phyloP scores from a whole-genome alignment of 2,888 invertebrate genomes.

The Neuroscelio doddi region DNA sequence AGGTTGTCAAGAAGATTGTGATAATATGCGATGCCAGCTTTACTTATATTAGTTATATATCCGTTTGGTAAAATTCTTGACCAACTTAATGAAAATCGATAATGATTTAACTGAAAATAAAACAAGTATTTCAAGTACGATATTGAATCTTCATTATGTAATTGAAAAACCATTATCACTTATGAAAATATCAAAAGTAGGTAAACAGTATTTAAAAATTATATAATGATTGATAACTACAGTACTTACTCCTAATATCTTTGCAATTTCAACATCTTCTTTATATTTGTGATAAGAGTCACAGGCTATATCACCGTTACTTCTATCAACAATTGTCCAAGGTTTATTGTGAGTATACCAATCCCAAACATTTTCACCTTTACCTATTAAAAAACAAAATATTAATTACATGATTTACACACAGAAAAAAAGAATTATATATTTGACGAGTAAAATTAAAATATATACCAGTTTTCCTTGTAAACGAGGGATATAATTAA shows the following conservation, averaged over 20 bases:
- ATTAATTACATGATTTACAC: not conserved
- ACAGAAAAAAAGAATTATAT: not conserved
- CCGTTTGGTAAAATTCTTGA: constrained; percentile 79
- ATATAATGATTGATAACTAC: too few species aligned
- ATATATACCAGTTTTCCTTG: too few species aligned
- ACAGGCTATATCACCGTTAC: constrained; percentile 79
- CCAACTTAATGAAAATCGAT: constrained; percentile 80
- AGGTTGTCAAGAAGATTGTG: constrained; percentile 76
- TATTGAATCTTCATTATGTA: too few species aligned
- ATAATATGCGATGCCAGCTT: constrained; percentile 78
- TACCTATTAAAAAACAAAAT: constrained; percentile 25
- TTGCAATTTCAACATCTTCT: constrained; percentile 64
- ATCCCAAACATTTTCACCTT: constrained; percentile 75
- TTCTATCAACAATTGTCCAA: constrained; percentile 74
- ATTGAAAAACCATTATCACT: too few species aligned
- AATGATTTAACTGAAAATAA: constrained; percentile 58
- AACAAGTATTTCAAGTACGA: too few species aligned
- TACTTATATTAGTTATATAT: constrained; percentile 73
- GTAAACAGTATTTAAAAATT: not conserved
- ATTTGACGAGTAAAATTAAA: too few species aligned
- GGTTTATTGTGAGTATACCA: constrained; percentile 72
- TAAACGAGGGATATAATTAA: too few species aligned
- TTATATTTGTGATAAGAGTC: constrained; percentile 81
- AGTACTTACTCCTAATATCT: constrained; percentile 43
- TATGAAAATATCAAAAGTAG: not conserved